Conservation (phyloP, 2,888 invertebrate species). For the Dicyrtoma fusca region DNA sequence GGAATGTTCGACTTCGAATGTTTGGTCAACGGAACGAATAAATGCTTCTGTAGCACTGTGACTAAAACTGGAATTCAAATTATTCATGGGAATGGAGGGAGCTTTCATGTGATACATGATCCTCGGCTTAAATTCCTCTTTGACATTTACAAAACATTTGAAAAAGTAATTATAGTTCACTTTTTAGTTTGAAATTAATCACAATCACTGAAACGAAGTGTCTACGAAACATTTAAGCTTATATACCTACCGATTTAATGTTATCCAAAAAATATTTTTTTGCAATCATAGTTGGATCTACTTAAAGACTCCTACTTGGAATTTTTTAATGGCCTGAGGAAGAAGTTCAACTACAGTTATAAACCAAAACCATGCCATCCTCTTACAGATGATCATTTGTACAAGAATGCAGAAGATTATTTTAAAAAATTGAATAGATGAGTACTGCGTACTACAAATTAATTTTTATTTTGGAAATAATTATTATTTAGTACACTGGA, state of each 20-base stretch:
- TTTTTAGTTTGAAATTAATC: too few relatives aligned
- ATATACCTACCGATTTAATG: too few relatives aligned
- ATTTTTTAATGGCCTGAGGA: background rate
- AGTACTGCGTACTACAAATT: too few relatives aligned
- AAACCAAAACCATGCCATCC: slow-evolving; percentile 1
- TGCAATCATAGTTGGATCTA: slow-evolving; percentile 20
- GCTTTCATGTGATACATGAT: background rate
- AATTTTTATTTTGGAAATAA: too few relatives aligned
- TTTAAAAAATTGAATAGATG: too few relatives aligned
- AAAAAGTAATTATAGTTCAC: background rate
- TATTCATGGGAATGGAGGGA: slow-evolving; percentile 27
- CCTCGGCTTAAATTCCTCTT: background rate
- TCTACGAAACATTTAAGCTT: too few relatives aligned
- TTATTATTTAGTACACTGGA: too few relatives aligned
- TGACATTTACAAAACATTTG: slow-evolving; percentile 2
- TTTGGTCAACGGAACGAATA: background rate
- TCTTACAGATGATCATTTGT: slow-evolving; percentile 20
- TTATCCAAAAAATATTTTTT: too few relatives aligned
- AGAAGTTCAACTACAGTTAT: background rate
- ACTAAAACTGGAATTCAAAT: background rate
- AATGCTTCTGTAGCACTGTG: slow-evolving; percentile 20
- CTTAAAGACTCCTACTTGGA: slow-evolving; percentile 15
- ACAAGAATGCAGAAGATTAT: slow-evolving; percentile 5
- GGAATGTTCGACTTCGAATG: background rate
- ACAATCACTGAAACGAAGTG: too few relatives aligned